Percentiles rank a stretch among this genome's conserved stretches.
These are phyloP conservation scores for Cephus runcator DNA, from an alignment of 2,888 invertebrate genomes.

Conservation along the genomic window DNA sequence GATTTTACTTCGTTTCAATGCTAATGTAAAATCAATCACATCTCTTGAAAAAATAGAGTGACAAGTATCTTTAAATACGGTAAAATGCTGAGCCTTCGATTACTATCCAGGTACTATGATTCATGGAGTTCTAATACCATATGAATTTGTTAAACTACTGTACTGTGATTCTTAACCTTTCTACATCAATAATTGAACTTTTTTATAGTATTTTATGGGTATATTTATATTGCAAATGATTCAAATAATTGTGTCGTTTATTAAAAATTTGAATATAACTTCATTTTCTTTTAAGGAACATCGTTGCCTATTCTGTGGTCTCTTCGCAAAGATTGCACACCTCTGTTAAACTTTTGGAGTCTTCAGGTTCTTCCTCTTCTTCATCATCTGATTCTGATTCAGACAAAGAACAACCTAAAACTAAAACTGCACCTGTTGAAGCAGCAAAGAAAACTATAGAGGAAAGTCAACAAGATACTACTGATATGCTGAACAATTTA, in stretches of 20 bases:
- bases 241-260: neutral
- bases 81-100: neutral
- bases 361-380: constrained; percentile 30
- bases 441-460: constrained; percentile 7
- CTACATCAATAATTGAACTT: neutral
- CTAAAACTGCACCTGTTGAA: neutral
- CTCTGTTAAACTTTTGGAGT: constrained; percentile 24
- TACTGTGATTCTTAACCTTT: neutral
- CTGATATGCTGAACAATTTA: constrained; percentile 30
- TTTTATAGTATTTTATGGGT: neutral
- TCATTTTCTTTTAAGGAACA: constrained; percentile 28
- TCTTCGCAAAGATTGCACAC: constrained; percentile 30
- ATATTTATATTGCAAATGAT: neutral
- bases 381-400: constrained; percentile 40
- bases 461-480: constrained; percentile 28
- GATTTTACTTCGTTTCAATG: neutral
- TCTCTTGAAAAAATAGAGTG: neutral
- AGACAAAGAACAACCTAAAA: constrained; percentile 9
- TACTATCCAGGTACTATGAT: neutral
- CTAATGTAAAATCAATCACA: neutral
- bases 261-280: neutral
- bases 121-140: neutral
- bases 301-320: constrained; percentile 22
- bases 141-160: neutral
- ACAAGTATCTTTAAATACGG: neutral